Base-by-base conservation (phyloP, 2,797 vertebrate genomes). In the Gymnoscopelus braueri region DNA sequence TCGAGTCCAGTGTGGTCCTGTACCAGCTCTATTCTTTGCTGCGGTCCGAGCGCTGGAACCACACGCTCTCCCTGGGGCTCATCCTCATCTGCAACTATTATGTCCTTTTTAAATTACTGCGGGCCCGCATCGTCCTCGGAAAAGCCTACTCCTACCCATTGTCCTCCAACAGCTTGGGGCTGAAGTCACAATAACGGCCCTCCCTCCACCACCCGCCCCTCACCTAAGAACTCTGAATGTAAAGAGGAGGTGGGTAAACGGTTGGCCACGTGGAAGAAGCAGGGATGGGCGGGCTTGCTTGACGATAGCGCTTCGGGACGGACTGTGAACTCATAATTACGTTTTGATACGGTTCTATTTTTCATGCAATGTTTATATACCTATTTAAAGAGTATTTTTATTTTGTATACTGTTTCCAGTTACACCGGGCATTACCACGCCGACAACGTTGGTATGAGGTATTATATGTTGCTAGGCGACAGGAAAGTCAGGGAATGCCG, bases 361-460 rank as follows among this genome's bases (percentile, higher is more conserved):
- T 98, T 97, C 96, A 96, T 96, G 95, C 94, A 51, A 94, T 95
- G 93, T 99, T 99, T 99, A 95, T 98, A 98, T 96, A 88, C 87
- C 94, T 99, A 99, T 99, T 99, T 99, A 99, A 99, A 93, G 84
- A 95, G 96, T 96, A 96, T 98, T 98, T 97, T 99, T 99, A 99
- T 99, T 98, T 99, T 99, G 96, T 99, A 98, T 98, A 98, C 95
- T 94, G 94, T 96, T 96, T 89, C 71, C 58, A 89, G 84, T 88
- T 89, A 87, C 89, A 77, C 84, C 79, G 83, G 92, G 92, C 92
- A 92, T 94, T 94, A 89, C 80, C 76, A 78, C 77, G 35, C 75
- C 78, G 75, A 88, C 61, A 54, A 85, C 87, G 71, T 87, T 58
- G 74, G 81, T 88, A 89, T 89, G 79, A 83, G 86, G 71, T 76